phyloP scores from a whole-genome alignment of 2,888 invertebrate genomes.

The Acrobasis suavella region DNA sequence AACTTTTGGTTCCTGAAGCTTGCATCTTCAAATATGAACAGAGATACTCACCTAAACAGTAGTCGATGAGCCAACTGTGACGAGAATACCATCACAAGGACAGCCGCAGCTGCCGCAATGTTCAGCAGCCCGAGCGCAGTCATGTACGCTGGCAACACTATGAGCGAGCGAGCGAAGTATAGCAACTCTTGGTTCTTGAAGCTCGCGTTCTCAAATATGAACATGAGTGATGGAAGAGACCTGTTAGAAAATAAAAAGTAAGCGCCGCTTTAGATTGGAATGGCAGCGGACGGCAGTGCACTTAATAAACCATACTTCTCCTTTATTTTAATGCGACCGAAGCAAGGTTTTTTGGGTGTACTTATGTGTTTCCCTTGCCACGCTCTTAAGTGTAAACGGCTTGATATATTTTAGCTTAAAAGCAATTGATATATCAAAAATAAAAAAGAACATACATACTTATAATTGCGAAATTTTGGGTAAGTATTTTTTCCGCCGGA shows the following conservation, averaged over 20 bases:
- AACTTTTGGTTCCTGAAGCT: slow-evolving; percentile 65
- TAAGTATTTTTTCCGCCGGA: no score
- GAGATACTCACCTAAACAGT: slow-evolving; percentile 83
- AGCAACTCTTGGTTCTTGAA: slow-evolving; percentile 64
- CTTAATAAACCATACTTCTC: no score
- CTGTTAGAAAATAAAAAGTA: slow-evolving; percentile 40
- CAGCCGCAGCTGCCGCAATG: slow-evolving; percentile 75
- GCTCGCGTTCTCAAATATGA: slow-evolving; percentile 55
- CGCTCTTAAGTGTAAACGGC: no score
- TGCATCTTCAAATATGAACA: slow-evolving; percentile 54
- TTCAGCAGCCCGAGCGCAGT: slow-evolving; percentile 84
- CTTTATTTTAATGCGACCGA: no score
- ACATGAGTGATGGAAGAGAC: slow-evolving; percentile 54
- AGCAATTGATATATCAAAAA: no score
- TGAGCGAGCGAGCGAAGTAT: slow-evolving; percentile 69
- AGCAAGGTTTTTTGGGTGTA: no score
- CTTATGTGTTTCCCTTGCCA: no score
- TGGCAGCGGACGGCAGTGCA: no score
- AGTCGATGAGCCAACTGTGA: slow-evolving; percentile 87
- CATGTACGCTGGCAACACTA: slow-evolving; percentile 84
- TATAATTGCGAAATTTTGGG: no score
- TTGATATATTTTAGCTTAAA: no score
- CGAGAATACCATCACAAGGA: slow-evolving; percentile 84
- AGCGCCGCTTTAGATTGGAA: no score
- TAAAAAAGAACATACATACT: no score